Evolutionary conservation across 2,888 invertebrate species (phyloP).

Genomic region (Heliconius erato): DNA sequence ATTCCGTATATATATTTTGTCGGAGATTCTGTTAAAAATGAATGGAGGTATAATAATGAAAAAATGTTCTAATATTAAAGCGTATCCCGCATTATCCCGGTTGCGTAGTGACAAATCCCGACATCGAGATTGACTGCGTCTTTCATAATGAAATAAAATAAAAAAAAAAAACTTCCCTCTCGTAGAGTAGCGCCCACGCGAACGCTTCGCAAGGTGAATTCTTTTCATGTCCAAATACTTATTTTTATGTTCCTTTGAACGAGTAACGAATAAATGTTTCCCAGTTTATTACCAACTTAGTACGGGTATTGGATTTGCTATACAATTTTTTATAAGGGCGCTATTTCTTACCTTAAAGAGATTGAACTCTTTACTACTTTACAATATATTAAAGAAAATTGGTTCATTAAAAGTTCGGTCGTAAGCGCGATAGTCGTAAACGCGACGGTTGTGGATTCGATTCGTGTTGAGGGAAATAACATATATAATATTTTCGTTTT

Average conservation of each 20-base stretch:
- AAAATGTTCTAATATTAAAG: slow-evolving; percentile 28
- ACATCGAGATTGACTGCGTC: slow-evolving; percentile 33
- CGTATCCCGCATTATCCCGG: slow-evolving; percentile 21
- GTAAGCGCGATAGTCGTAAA: no score
- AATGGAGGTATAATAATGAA: slow-evolving; percentile 12
- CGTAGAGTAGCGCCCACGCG: slow-evolving; percentile 23
- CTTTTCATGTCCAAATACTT: slow-evolving; percentile 41
- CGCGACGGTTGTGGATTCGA: no score
- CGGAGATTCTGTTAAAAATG: background rate
- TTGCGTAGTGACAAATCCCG: slow-evolving; percentile 41
- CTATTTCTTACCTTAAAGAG: background rate
- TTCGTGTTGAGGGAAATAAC: no score
- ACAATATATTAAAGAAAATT: background rate
- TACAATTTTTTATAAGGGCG: slow-evolving; percentile 6
- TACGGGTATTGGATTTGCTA: background rate
- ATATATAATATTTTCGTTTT: no score
- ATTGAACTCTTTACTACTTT: background rate
- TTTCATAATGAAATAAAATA: slow-evolving; percentile 34
- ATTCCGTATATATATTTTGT: background rate
- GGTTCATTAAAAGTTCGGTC: no score
- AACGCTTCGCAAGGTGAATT: slow-evolving; percentile 45
- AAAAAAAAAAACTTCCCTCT: slow-evolving; percentile 26
- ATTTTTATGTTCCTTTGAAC: slow-evolving; percentile 38
- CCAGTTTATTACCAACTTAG: slow-evolving; percentile 24
- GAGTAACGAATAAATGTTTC: slow-evolving; percentile 42